Evolutionary conservation across 1,140 invertebrate species (phyloP).

Genomic region (Diprion similis): DNA sequence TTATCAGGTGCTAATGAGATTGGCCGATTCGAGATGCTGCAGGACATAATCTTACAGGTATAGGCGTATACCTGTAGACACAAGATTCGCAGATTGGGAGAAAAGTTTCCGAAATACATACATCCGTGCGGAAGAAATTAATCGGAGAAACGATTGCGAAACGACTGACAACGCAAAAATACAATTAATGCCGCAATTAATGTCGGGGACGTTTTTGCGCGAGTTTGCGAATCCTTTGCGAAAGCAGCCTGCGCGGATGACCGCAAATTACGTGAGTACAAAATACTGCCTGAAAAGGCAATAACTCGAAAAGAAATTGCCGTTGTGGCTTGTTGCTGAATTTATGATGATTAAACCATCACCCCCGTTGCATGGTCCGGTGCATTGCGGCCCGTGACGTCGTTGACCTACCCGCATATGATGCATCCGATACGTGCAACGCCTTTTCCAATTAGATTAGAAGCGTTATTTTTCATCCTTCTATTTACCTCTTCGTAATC

Average conservation of each 20-base stretch:
- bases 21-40: neutral
- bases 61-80: too few relatives aligned
- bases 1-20: neutral
- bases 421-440: neutral
- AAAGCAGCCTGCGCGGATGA: neutral
- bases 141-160: too few relatives aligned
- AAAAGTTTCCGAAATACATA: too few relatives aligned
- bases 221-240: neutral
- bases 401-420: neutral
- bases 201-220: too few relatives aligned
- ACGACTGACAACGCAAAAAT: too few relatives aligned
- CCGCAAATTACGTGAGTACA: neutral
- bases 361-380: neutral
- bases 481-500: too few relatives aligned
- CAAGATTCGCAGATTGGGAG: too few relatives aligned
- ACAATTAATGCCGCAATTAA: too few relatives aligned
- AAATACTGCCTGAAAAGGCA: neutral
- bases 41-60: too few relatives aligned
- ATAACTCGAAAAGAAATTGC: neutral
- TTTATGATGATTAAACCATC: constrained; percentile 8
- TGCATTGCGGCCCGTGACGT: neutral
- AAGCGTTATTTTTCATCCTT: too few relatives aligned
- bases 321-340: neutral
- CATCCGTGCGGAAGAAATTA: too few relatives aligned
- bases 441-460: neutral